These are phyloP conservation scores for Bothrops jararaca DNA, from an alignment of 2,113 vertebrate species.

Conservation along the genomic window DNA sequence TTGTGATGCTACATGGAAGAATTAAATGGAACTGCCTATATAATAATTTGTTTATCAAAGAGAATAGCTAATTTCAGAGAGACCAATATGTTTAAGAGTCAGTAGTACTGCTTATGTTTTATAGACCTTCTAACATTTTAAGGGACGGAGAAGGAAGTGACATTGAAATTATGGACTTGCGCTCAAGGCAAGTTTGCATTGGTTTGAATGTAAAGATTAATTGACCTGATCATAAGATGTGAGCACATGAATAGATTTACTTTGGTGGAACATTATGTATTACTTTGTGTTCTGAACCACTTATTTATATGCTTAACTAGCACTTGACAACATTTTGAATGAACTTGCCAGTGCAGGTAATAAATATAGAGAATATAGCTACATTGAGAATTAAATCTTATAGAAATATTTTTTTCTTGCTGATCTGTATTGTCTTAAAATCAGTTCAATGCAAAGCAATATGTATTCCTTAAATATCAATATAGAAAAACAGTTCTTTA, in stretches of 20 bases:
- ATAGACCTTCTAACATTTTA: background rate
- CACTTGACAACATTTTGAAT: background rate
- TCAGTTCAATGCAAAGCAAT: background rate
- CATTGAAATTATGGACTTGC: background rate
- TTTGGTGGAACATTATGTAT: constrained; percentile 22
- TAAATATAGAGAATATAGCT: background rate
- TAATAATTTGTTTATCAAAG: background rate
- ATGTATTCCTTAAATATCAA: background rate
- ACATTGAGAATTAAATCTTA: background rate
- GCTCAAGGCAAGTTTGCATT: background rate
- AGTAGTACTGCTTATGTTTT: background rate
- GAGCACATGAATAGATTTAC: constrained; percentile 6
- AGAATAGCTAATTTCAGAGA: background rate
- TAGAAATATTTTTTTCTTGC: background rate
- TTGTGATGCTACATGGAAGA: background rate
- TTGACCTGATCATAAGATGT: constrained; percentile 11
- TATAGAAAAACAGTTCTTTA: background rate
- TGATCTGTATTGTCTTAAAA: background rate
- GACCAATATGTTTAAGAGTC: background rate
- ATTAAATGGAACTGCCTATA: background rate
- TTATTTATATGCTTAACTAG: constrained; percentile 10
- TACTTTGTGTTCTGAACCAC: background rate
- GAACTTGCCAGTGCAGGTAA: background rate
- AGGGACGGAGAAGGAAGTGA: background rate
- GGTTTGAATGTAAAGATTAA: constrained; percentile 8